These are phyloP conservation scores for Capromys pilorides DNA, from an alignment of 2,797 vertebrate genomes.

Conservation along the genomic window DNA sequence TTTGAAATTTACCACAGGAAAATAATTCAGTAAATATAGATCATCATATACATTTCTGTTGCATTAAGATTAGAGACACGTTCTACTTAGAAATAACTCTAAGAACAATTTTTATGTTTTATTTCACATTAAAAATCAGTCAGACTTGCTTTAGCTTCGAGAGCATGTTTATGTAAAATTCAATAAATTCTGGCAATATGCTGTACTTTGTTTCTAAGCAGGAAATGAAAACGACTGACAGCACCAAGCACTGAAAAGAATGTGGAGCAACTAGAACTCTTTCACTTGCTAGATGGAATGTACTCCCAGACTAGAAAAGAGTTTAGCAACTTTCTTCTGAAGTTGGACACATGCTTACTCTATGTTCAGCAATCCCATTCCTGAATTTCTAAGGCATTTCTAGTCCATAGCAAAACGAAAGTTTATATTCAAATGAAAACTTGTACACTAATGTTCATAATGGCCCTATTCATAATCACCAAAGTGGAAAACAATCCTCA, in stretches of 20 bases:
- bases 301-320: not conserved
- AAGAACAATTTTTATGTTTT: no score
- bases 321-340: constrained; percentile 31
- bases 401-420: constrained; percentile 33
- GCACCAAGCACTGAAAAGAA: constrained; percentile 18
- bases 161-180: not conserved
- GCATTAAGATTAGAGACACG: no score
- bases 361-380: not conserved
- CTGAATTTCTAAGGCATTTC: constrained; percentile 1
- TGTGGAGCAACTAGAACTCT: not conserved
- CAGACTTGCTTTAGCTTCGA: not conserved
- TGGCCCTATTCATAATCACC: constrained; percentile 34
- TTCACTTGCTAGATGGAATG: not conserved
- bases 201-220: not conserved
- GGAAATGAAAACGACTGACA: constrained; percentile 14
- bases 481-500: constrained; percentile 29
- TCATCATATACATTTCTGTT: not conserved
- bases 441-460: not conserved
- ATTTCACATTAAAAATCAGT: not conserved
- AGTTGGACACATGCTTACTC: constrained; percentile 24
- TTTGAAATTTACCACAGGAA: not conserved
- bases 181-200: not conserved
- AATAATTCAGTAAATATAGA: not conserved
- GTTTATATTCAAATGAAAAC: constrained; percentile 22
- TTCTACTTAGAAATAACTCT: no score